Percentiles rank a stretch among this genome's conserved stretches.
phyloP scores from a whole-genome alignment of 2,113 vertebrate genomes.

The Phyllopteryx taeniolatus region DNA sequence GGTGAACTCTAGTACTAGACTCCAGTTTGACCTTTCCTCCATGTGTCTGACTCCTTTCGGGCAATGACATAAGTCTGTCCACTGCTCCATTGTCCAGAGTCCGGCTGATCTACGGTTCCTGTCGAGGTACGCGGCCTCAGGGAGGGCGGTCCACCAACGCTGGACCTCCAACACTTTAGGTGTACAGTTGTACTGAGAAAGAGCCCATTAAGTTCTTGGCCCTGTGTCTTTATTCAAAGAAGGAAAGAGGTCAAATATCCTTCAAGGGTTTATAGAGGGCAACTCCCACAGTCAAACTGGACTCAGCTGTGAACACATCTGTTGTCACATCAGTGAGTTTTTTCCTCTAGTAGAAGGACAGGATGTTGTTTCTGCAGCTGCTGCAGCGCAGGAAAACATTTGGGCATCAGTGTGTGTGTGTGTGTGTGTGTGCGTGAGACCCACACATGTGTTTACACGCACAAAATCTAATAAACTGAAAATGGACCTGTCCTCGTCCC shows the following conservation, averaged over 20 bases:
- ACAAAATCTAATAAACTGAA: background rate
- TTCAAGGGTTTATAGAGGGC: slow-evolving; percentile 11
- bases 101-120: slow-evolving; percentile 52
- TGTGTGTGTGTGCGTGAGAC: slow-evolving; percentile 2
- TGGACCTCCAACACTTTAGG: slow-evolving; percentile 19
- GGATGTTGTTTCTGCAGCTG: slow-evolving; percentile 10
- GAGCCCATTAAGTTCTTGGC: background rate
- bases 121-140: slow-evolving; percentile 9
- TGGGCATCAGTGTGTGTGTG: background rate
- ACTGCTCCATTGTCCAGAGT: slow-evolving; percentile 43
- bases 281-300: slow-evolving; percentile 37
- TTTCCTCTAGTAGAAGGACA: slow-evolving; percentile 17
- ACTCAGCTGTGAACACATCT: slow-evolving; percentile 62
- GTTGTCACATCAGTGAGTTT: slow-evolving; percentile 29
- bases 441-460: slow-evolving; percentile 2
- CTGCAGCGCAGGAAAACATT: background rate
- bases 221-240: slow-evolving; percentile 17
- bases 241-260: slow-evolving; percentile 39
- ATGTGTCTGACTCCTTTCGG: slow-evolving; percentile 21
- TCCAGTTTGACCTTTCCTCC: slow-evolving; percentile 35
- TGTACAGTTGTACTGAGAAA: slow-evolving; percentile 3
- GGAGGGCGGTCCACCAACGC: slow-evolving; percentile 40
- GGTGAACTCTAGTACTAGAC: slow-evolving; percentile 30
- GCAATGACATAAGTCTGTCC: slow-evolving; percentile 40
- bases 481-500: slow-evolving; percentile 13